Conservation (phyloP, 2,888 invertebrate species). For the Napeogenes inachia region DNA sequence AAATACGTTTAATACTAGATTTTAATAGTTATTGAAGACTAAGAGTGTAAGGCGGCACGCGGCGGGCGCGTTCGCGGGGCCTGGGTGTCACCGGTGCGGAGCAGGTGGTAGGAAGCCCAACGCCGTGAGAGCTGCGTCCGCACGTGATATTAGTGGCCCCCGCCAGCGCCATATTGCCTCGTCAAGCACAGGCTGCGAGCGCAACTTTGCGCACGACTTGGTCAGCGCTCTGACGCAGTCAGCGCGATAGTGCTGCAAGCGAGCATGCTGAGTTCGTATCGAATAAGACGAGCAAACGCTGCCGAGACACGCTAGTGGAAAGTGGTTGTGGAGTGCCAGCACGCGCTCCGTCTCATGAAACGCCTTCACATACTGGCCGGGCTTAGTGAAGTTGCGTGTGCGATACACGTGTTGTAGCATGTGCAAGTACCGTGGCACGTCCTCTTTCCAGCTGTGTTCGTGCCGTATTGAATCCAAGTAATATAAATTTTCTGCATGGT, state of each 20-base stretch:
- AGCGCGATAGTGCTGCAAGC: slow-evolving; percentile 95
- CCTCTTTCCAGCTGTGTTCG: slow-evolving; percentile 86
- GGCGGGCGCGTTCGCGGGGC: slow-evolving; percentile 13
- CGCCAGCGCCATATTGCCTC: slow-evolving; percentile 93
- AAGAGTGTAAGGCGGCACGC: slow-evolving; percentile 26
- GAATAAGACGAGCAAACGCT: slow-evolving; percentile 90
- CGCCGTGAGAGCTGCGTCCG: slow-evolving; percentile 82
- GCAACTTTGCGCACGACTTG: slow-evolving; percentile 89
- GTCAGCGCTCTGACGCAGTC: slow-evolving; percentile 93
- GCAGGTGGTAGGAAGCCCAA: slow-evolving; percentile 81
- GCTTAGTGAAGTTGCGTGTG: slow-evolving; percentile 93
- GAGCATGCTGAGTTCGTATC: slow-evolving; percentile 88
- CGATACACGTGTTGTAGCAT: slow-evolving; percentile 95
- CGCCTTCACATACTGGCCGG: slow-evolving; percentile 95
- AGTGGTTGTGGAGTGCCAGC: slow-evolving; percentile 93
- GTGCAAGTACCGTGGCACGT: slow-evolving; percentile 91
- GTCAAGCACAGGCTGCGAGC: slow-evolving; percentile 89
- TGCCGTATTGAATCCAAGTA: slow-evolving; percentile 92
- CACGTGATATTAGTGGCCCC: slow-evolving; percentile 83
- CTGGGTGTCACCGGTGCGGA: slow-evolving; percentile 32
- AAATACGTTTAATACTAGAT: slow-evolving; percentile 60
- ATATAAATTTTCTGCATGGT: slow-evolving; percentile 94
- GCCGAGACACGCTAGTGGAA: slow-evolving; percentile 91
- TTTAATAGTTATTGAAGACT: slow-evolving; percentile 35
- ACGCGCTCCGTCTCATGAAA: slow-evolving; percentile 95